These are phyloP conservation scores for Hydropsyche betteni DNA, from an alignment of 2,888 invertebrate genomes.

Conservation along the genomic window DNA sequence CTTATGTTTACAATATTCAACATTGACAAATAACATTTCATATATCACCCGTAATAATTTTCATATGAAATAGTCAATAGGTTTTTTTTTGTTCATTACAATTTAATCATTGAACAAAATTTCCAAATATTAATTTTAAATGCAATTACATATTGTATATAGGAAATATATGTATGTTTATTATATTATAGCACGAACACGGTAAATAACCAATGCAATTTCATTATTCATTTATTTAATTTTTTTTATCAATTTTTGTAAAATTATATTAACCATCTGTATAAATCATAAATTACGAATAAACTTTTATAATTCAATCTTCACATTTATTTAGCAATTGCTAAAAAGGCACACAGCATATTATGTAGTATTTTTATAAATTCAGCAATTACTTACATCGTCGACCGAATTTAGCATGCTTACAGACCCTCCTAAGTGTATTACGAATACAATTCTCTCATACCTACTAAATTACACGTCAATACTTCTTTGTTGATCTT, in stretches of 20 bases:
- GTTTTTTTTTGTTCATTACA: constrained; percentile 36
- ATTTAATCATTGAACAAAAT: constrained; percentile 42
- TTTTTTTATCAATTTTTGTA: constrained; percentile 40
- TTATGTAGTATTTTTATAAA: constrained; percentile 69
- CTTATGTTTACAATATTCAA: constrained; percentile 51
- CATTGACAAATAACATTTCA: constrained; percentile 61
- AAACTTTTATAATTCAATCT: constrained; percentile 49
- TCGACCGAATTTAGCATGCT: constrained; percentile 49
- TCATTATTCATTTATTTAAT: constrained; percentile 26
- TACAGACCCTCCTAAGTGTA: constrained; percentile 45
- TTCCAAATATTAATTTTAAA: constrained; percentile 36
- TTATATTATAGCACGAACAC: constrained; percentile 46
- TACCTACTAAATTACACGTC: constrained; percentile 47
- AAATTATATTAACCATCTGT: constrained; percentile 42
- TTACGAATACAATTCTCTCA: constrained; percentile 51
- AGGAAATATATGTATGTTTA: constrained; percentile 40
- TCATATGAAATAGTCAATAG: constrained; percentile 52
- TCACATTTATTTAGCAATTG: constrained; percentile 75
- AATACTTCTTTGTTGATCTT: constrained; percentile 17
- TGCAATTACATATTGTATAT: constrained; percentile 43
- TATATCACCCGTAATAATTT: constrained; percentile 66
- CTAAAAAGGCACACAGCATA: constrained; percentile 81
- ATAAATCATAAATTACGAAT: constrained; percentile 45
- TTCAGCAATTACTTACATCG: constrained; percentile 56
- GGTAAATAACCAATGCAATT: constrained; percentile 44